Base-by-base conservation (phyloP, 2,888 invertebrate species). In the Epirrita christyi region DNA sequence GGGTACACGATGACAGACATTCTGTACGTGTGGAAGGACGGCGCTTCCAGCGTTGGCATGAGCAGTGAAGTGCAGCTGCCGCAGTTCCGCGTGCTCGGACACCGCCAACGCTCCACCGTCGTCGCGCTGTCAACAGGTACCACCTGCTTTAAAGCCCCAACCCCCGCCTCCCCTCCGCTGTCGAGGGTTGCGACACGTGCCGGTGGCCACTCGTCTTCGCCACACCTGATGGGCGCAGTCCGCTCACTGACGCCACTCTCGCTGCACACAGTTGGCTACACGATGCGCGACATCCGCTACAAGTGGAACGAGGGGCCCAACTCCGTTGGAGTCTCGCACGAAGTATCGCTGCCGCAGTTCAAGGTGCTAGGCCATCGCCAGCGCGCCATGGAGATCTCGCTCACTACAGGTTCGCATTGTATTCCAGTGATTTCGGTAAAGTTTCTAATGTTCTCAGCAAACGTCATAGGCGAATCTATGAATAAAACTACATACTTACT, bases 281-380 rank as follows among this genome's bases (percentile, higher is more conserved):
- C 97, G 90, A 97, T 97, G 97, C 94, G 96, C 93, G 97, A 97
- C 94, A 97, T 97, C 94, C 96, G 96, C 81, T 97, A 97, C 95
- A 96, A 96, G 91, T 97, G 97, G 97, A 96, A 97, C 94, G 96
- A 97, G 91, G 97, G 97, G 73, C 95, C 96, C 81, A 95, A 96
- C 93, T 96, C 97, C 86, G 97, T 98, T 87, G 97, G 97, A 89
- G 97, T 97, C 85, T 96, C 96, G 93, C 96, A 95, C 93, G 97
- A 97, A 93, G 97, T 97, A 88, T 96, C 97, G 85, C 95, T 98
- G 89, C 97, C 98, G 87, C 97, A 98, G 94, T 97, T 98, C 95
- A 97, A 97, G 94, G 97, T 97, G 88, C 95, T 97, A 92, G 97
- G 97, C 86, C 97, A 97, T 93, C 96, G 97, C 81, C 97, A 97